phyloP scores from a whole-genome alignment of 2,113 vertebrate species.

The Pseudorhombus dupliciocellatus region DNA sequence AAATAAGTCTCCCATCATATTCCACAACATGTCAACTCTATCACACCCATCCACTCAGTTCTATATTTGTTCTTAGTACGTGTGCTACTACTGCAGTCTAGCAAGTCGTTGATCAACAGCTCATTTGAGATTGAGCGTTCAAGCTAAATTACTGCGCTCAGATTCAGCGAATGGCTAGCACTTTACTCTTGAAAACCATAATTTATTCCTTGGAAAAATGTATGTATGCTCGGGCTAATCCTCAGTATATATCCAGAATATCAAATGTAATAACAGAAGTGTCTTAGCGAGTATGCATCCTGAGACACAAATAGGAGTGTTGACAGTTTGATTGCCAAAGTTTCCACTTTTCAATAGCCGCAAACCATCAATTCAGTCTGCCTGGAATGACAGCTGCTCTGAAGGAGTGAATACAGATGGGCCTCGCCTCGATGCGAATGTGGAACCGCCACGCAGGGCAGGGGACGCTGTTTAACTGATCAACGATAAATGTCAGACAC shows the following conservation, averaged over 20 bases:
- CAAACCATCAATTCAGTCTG: constrained; percentile 59
- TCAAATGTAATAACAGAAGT: constrained; percentile 34
- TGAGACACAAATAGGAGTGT: constrained; percentile 41
- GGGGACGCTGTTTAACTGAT: constrained; percentile 21
- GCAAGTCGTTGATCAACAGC: constrained; percentile 18
- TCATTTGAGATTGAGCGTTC: constrained; percentile 5
- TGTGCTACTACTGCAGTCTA: constrained; percentile 1
- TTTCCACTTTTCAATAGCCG: constrained; percentile 45
- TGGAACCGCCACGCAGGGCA: constrained; percentile 38
- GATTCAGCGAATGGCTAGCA: neutral
- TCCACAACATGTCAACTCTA: neutral
- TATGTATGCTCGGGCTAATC: constrained; percentile 28
- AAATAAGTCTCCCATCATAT: neutral
- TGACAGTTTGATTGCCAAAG: constrained; percentile 63
- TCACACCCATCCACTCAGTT: neutral
- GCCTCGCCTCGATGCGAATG: constrained; percentile 54
- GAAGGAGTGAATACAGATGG: constrained; percentile 52
- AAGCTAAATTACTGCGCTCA: constrained; percentile 2
- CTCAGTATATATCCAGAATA: constrained; percentile 34
- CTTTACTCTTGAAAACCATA: constrained; percentile 8
- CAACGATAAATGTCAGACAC: constrained; percentile 61
- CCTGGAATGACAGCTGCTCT: constrained; percentile 43
- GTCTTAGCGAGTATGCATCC: constrained; percentile 17
- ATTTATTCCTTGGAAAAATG: constrained; percentile 10
- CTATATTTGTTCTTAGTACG: neutral